A percentile compares a stretch with the other conserved stretches of the same genome.
Evolutionary conservation across 1,140 invertebrate genomes (phyloP).

Genomic region (Drosophila erecta): DNA sequence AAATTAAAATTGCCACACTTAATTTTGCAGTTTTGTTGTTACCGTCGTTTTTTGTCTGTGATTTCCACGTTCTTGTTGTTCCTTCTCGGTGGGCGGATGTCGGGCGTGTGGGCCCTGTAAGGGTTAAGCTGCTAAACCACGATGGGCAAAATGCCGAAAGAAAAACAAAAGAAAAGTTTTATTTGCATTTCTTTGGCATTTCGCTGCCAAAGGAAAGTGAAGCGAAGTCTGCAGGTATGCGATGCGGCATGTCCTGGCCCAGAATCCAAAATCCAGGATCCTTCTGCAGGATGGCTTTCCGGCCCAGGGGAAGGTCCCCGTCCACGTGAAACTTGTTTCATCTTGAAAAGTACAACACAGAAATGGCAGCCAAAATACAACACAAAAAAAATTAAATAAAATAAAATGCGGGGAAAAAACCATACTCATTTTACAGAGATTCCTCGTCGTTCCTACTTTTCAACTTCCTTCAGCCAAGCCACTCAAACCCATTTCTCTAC

Average conservation of each 20-base stretch:
- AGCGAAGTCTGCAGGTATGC: slow-evolving; percentile 66
- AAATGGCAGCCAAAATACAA: slow-evolving; percentile 13
- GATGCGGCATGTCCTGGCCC: slow-evolving; percentile 43
- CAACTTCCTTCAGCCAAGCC: slow-evolving; percentile 7
- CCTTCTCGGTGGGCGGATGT: background rate
- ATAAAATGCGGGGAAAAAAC: slow-evolving; percentile 15
- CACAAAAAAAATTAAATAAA: background rate
- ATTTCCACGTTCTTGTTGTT: background rate
- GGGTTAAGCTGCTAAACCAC: slow-evolving; percentile 38
- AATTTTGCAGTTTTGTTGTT: slow-evolving; percentile 10
- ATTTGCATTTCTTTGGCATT: slow-evolving; percentile 78
- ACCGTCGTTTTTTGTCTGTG: slow-evolving; percentile 4
- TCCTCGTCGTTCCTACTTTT: slow-evolving; percentile 30
- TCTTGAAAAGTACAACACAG: slow-evolving; percentile 57
- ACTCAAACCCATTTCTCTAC: slow-evolving; percentile 29
- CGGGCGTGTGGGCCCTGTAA: slow-evolving; percentile 8
- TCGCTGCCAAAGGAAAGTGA: slow-evolving; percentile 62
- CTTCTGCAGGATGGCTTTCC: slow-evolving; percentile 15
- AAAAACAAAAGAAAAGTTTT: slow-evolving; percentile 64
- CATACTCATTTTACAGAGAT: slow-evolving; percentile 56
- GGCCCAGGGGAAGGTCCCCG: slow-evolving; percentile 12
- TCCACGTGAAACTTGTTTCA: slow-evolving; percentile 54
- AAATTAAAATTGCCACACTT: slow-evolving; percentile 58
- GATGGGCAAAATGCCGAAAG: slow-evolving; percentile 27
- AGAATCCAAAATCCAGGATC: slow-evolving; percentile 31